These are phyloP conservation scores for Tridacna gigas DNA, from an alignment of 2,888 invertebrate species.

Conservation along the genomic window DNA sequence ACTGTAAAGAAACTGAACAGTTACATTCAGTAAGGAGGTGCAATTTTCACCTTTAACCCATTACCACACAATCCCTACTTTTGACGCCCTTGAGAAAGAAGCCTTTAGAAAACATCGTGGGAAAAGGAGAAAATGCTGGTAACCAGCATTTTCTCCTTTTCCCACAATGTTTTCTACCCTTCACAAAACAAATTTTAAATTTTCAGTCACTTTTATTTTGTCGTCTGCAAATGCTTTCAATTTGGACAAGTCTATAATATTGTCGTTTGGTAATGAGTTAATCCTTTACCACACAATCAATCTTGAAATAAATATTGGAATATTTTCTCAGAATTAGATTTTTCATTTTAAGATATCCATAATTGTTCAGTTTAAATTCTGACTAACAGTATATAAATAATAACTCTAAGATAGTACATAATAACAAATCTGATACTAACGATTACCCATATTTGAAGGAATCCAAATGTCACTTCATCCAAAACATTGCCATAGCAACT, in stretches of 20 bases:
- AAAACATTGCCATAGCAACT: slow-evolving; percentile 25
- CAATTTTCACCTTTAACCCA: background rate
- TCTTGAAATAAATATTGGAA: too few species aligned
- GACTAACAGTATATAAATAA: too few species aligned
- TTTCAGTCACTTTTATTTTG: background rate
- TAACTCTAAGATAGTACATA: too few species aligned
- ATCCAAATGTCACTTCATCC: slow-evolving; percentile 27
- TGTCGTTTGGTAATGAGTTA: background rate
- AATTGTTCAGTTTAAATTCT: too few species aligned
- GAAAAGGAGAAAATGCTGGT: background rate
- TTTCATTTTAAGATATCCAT: too few species aligned
- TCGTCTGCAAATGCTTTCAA: background rate
- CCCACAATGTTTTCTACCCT: background rate
- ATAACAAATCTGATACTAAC: slow-evolving; percentile 26
- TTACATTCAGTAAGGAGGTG: too few species aligned
- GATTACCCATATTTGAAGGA: slow-evolving; percentile 19
- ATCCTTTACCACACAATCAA: background rate
- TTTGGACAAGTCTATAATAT: background rate
- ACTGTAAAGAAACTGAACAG: too few species aligned
- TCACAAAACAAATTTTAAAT: background rate
- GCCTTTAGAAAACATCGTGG: background rate
- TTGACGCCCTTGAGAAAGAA: background rate
- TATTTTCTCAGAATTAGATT: too few species aligned
- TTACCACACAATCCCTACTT: background rate
- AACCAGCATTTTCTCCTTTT: slow-evolving; percentile 1